These are phyloP conservation scores for Calidris pygmaea DNA, from an alignment of 2,113 vertebrate species.

Conservation along the genomic window DNA sequence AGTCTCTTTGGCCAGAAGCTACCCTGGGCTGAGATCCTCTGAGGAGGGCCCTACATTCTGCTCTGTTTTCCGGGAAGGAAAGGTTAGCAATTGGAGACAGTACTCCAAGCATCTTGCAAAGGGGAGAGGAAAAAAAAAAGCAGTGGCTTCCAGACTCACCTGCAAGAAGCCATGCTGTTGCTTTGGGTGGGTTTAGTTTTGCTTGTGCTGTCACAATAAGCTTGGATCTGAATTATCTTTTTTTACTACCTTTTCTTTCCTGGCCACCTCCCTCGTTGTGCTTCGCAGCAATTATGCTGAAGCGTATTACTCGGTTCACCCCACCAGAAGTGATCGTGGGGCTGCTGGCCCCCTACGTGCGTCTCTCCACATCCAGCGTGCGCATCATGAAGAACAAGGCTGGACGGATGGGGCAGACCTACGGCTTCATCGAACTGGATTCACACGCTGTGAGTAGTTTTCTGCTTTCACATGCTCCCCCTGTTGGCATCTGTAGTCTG, in stretches of 20 bases:
- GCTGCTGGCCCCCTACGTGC: conserved; percentile 89
- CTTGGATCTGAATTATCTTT: not conserved
- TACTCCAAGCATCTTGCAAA: not conserved
- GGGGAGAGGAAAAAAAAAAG: not conserved
- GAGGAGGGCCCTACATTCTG: not conserved
- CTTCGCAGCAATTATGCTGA: conserved; percentile 90
- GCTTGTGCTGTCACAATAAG: not conserved
- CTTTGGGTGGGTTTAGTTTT: not conserved
- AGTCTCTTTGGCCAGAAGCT: not conserved
- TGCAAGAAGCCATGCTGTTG: not conserved
- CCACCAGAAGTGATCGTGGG: conserved; percentile 90
- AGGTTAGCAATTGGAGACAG: accelerated
- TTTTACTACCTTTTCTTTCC: not conserved
- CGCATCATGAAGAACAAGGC: conserved; percentile 93
- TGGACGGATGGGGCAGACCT: conserved; percentile 81
- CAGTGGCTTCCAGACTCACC: not conserved
- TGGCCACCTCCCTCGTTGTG: not conserved
- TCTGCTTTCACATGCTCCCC: not conserved
- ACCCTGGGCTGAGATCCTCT: not conserved
- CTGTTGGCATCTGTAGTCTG: not conserved
- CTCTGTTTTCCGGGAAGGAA: not conserved
- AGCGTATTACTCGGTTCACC: conserved; percentile 89
- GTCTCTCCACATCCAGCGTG: conserved; percentile 89
- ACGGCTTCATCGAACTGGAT: conserved; percentile 95
- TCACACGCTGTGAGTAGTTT: conserved; percentile 86